phyloP scores from a whole-genome alignment of 2,888 invertebrate species.

The Pyrrhia umbra region DNA sequence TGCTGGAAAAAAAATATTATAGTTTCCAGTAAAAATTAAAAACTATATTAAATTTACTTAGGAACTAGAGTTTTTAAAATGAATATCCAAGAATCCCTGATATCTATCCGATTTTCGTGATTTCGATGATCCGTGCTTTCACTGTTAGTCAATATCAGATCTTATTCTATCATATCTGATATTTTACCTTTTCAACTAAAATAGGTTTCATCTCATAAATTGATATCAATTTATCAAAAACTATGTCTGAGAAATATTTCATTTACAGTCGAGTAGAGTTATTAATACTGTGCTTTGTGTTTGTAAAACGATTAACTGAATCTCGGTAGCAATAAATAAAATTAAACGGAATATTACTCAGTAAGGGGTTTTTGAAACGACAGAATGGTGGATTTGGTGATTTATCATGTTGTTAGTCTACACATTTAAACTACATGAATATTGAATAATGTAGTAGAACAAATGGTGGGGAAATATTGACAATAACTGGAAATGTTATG shows the following conservation, averaged over 20 bases:
- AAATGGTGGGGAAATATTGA: constrained; percentile 74
- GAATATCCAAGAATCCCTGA: not conserved
- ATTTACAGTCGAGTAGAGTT: constrained; percentile 41
- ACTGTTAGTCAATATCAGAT: constrained; percentile 8
- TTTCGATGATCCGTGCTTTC: not conserved
- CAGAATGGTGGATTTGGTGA: constrained; percentile 68
- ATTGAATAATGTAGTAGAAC: constrained; percentile 60
- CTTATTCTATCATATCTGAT: constrained; percentile 22
- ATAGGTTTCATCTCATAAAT: constrained; percentile 32
- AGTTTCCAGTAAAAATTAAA: not conserved
- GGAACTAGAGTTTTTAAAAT: not conserved
- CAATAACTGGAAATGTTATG: constrained; percentile 49
- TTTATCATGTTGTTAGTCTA: constrained; percentile 71
- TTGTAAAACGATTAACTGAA: constrained; percentile 48
- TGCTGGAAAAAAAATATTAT: too few relatives aligned
- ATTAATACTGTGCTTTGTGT: constrained; percentile 51
- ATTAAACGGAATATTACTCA: constrained; percentile 71
- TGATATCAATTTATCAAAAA: constrained; percentile 34
- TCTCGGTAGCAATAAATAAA: constrained; percentile 68
- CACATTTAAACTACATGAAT: constrained; percentile 65
- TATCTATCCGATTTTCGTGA: not conserved
- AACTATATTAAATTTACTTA: not conserved
- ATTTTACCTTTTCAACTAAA: constrained; percentile 32
- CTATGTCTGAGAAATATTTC: constrained; percentile 43
- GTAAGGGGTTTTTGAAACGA: constrained; percentile 70